Percentiles rank a stretch among this genome's conserved stretches.
Conservation (phyloP, 2,113 vertebrate genomes). For the Tamias sibiricus region DNA sequence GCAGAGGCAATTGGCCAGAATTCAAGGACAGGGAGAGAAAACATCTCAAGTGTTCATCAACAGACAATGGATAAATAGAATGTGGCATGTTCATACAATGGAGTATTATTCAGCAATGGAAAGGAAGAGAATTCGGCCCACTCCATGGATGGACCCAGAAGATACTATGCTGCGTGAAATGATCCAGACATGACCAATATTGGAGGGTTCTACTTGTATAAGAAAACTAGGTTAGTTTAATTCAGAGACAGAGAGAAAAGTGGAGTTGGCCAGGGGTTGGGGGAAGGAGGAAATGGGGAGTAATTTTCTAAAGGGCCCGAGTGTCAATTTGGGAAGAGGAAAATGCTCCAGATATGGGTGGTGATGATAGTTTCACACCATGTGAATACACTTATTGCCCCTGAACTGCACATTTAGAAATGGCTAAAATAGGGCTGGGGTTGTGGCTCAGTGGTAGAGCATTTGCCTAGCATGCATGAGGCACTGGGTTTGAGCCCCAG, state of each 20-base stretch:
- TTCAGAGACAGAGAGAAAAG: background rate
- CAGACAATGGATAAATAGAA: background rate
- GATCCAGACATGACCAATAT: background rate
- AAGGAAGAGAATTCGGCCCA: background rate
- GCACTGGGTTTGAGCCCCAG: too few species aligned
- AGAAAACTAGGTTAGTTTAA: background rate
- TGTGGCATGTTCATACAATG: background rate
- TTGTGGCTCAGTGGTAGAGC: too few species aligned
- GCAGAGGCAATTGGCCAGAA: background rate
- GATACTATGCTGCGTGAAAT: background rate
- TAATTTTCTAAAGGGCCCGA: background rate
- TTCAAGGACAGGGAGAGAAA: background rate
- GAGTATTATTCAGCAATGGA: background rate
- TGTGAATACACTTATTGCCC: background rate
- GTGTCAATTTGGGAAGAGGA: background rate
- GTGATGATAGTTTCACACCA: background rate
- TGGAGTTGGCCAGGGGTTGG: too few species aligned
- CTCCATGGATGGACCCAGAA: background rate
- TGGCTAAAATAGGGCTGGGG: too few species aligned
- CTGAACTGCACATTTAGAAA: background rate
- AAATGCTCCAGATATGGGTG: background rate
- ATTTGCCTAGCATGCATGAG: too few species aligned
- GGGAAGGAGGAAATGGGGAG: background rate
- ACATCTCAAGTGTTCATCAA: background rate
- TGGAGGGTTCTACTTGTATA: background rate